Evolutionary conservation across 2,113 vertebrate species (phyloP), one percentile per base, ranked within the genome.

Genomic region (Salvelinus sp.): DNA sequence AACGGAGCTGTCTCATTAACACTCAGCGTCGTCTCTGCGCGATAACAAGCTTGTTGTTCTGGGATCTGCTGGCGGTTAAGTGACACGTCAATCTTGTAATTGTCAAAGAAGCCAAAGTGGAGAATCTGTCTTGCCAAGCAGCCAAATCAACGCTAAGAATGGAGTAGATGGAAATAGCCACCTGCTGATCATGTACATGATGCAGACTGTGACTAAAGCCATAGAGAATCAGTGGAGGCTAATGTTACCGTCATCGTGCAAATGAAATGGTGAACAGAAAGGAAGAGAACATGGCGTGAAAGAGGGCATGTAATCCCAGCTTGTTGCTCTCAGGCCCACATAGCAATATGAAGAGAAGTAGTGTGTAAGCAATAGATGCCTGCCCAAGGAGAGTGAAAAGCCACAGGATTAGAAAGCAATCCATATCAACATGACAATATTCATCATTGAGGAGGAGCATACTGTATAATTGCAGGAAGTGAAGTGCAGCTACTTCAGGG

Each of bases 231-330:
- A 76, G 22, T 60, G 67, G 66, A 9, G 73, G 58, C 69, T 78
- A 73, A 80, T 78, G 82, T 87, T 81, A 81, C 82, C 84, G 81
- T 82, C 79, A 70, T 69, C n/a, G 63, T 75, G 58, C 65, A 77
- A 80, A 83, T 85, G 79, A 74, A 69, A 77, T 20, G 22, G 78
- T 60, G 66, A 72, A 74, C 28, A 73, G 62, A 82, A 67, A 79
- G 74, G 77, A 67, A 79, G 69, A 68, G 69, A 5, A 44, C 2
- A 6, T 63, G 73, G 77, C 63, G 38, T 82, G 82, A 79, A 85
- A 82, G 72, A 77, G 80, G 74, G 78, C 69, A 54, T 80, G 71
- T 84, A 86, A 90, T 90, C 83, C 77, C 67, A 81, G 76, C 77
- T 76, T 74, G 76, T 79, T 83, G 75, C 80, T 83, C 72, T 65